Percentiles rank a stretch among this genome's conserved stretches.
These are phyloP conservation scores for Apteryx owenii DNA, from an alignment of 2,113 vertebrate genomes.

Conservation along the genomic window DNA sequence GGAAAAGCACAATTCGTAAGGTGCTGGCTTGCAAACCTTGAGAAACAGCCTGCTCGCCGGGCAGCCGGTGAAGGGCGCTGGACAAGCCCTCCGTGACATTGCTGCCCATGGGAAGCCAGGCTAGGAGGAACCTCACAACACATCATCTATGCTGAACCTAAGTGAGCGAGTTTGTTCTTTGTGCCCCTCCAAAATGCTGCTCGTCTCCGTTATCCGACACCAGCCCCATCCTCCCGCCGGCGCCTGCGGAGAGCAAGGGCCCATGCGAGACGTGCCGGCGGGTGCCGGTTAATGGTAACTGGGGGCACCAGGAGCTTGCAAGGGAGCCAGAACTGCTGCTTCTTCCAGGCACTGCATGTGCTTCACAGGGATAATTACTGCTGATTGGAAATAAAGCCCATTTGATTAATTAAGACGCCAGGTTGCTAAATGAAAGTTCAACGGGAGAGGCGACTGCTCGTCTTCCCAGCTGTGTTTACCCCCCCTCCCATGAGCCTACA, in stretches of 20 bases:
- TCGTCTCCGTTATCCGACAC: not conserved
- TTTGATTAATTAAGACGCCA: not conserved
- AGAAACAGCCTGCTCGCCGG: not conserved
- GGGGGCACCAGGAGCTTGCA: not conserved
- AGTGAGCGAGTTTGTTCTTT: not conserved
- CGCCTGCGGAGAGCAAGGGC: not conserved
- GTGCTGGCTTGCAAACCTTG: not conserved
- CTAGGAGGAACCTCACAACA: not conserved
- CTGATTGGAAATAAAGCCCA: not conserved
- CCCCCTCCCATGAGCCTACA: not conserved
- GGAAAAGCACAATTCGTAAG: not conserved
- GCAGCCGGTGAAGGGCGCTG: not conserved
- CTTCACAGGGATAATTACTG: not conserved
- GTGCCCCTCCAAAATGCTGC: not conserved
- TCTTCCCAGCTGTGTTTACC: not conserved
- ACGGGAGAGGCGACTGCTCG: no score
- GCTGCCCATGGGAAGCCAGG: not conserved
- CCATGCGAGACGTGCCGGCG: not conserved
- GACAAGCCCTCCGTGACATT: not conserved
- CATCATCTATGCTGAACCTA: not conserved
- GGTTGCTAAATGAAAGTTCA: not conserved
- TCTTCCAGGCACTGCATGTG: not conserved
- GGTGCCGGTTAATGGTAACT: no score
- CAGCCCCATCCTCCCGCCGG: no score
- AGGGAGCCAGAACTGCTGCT: not conserved